Base-by-base conservation (phyloP, 2,888 invertebrate genomes). In the Drosophila leonis region DNA sequence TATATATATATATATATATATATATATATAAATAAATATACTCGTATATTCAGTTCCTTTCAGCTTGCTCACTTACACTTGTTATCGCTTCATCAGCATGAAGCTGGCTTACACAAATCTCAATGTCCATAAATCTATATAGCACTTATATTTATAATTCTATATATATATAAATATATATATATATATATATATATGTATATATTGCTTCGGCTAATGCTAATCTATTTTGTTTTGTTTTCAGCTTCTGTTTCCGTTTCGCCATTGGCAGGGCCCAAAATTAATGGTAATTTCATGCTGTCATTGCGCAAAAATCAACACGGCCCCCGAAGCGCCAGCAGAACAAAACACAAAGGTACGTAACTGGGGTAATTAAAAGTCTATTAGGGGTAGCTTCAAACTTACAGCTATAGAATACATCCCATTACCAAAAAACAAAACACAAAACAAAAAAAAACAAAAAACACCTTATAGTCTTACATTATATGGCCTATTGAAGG, bases 221-320 rank as follows among this genome's bases (percentile, higher is more conserved):
- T 76, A 74, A 76, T 70, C 78, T 77, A 80, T 80, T 76, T 74
- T 63, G 41, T 48, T 75, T 68, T 60, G 41, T 48, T 75, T 68
- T 60, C 57, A 69, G 54, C 65, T 65, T 72, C 63, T 49, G 72
- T 55, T 72, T 66, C 69, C 65, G 59, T 65, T 67, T 64, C 42
- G 54, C 44, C 48, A 64, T 61, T 73, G 65, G 44, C 78, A 78
- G 78, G 35, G 48, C 33, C 56, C 48, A 54, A 74, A 66, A 72
- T 80, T 78, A 68, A 78, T 83, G 83, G 68, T 82, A 80, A 80
- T 82, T 85, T 72, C 72, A 65, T 74, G 83, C 78, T 75, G 80
- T 68, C 75, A 75, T 75, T 78, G 72, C 75, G 80, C 72, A 74
- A 78, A 80, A 78, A 86, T 81, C 78, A 69, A 78, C 82, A 77